Percentiles rank a stretch among this genome's conserved stretches.
These are phyloP conservation scores for Magallana ariakensis DNA, from an alignment of 1,140 invertebrate species.

Conservation along the genomic window DNA sequence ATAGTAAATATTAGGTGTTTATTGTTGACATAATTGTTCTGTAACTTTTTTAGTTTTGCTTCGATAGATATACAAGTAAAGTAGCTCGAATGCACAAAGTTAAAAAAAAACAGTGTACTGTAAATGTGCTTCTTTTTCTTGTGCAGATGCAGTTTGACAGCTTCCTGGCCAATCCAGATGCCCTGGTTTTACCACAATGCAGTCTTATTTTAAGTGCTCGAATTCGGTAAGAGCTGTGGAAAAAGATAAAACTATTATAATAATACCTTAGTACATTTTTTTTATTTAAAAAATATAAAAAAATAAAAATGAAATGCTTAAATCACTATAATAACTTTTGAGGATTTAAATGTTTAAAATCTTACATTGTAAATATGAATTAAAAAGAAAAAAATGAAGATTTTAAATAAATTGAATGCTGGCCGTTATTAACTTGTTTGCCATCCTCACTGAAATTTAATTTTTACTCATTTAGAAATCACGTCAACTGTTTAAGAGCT, in stretches of 20 bases:
- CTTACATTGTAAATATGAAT: not conserved
- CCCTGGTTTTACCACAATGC: slow-evolving; percentile 90
- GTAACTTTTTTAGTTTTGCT: no score
- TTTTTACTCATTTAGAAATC: no score
- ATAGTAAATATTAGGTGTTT: no score
- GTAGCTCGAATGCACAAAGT: no score
- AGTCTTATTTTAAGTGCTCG: slow-evolving; percentile 89
- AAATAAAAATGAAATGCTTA: not conserved
- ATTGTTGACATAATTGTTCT: no score
- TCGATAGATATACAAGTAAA: no score
- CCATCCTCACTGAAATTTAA: no score
- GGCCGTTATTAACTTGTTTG: no score
- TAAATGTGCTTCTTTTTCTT: not conserved
- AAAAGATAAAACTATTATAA: not conserved
- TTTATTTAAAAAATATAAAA: not conserved
- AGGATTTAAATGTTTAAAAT: not conserved
- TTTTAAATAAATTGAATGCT: not conserved
- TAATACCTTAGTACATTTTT: not conserved
- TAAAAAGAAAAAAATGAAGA: not conserved
- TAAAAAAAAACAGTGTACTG: no score
- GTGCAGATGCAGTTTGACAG: slow-evolving; percentile 88
- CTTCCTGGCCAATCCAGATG: slow-evolving; percentile 89
- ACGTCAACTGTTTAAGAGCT: no score
- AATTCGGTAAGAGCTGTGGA: slow-evolving; percentile 77
- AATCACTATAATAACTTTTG: no score